Evolutionary conservation across 1,140 invertebrate genomes (phyloP), one percentile per base, ranked within the genome.

Genomic region (Tetramorium parvispinum): DNA sequence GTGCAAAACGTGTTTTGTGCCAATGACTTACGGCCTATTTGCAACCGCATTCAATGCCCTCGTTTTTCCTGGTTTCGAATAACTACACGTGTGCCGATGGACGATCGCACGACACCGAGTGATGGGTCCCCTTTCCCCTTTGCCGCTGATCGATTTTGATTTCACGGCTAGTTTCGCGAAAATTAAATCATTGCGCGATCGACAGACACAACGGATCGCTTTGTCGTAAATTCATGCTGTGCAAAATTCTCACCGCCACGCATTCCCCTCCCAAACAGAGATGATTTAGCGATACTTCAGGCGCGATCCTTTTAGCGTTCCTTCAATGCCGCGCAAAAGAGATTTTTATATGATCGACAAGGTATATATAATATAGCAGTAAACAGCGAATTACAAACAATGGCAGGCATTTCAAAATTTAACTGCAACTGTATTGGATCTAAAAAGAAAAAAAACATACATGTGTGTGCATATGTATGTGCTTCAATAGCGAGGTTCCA

Each of bases 131-230:
- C 63, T 53, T 68, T 53, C 63, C 32, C n/a, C 32, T 16, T 27
- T 40, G 8, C 2, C 40, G 13, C 88, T 57, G 63, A 89, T 89
- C 88, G 88, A 89, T 89, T 89, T 89, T 88, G 88, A 89, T 89
- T 89, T 89, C 85, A 89, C 85, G 88, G 88, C 77, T 85, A 89
- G 88, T 89, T 89, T 87, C 88, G 82, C 77, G 78, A 85, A 73
- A 83, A 89, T 89, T 89, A 89, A 87, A 89, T 89, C 43, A 88
- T 73, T 88, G 78, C 51, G 49, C 46, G 27, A 66, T 53, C 40
- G 87, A 51, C 53, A 57, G 85, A 66, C 83, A 53, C 79, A 65
- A 77, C 40, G 73, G 61, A 55, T 63, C 63, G 71, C 79, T 73
- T 68, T 81, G 53, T 76, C 75, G 70, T 83, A 83, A 83, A 73